Evolutionary conservation across 2,888 invertebrate species (phyloP), one percentile per base, ranked within the genome.

Genomic region (Drosophila kuntzei): DNA sequence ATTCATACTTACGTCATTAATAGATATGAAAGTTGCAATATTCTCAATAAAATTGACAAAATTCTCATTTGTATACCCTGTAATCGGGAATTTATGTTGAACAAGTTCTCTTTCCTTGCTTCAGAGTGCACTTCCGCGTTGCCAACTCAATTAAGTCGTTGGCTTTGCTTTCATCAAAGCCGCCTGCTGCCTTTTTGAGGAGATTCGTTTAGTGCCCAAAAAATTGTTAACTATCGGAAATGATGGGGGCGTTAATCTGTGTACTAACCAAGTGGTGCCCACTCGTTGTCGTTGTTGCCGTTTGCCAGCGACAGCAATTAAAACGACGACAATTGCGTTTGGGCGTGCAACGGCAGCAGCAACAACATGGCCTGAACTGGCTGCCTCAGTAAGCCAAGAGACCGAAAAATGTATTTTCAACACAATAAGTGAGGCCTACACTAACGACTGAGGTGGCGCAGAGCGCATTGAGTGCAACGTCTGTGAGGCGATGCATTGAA

Each of bases 241-340:
- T 54, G 71, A 39, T 61, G 73, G 75, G 68, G 73, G 73, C 78
- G 75, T 76, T 76, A 77, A 77, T 76, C 75, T 73, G 68, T 77
- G 68, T 75, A 51, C 66, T 49, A 63, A 57, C 77, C 67, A 75
- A 75, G 77, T 75, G 75, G 34, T 72, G 73, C 75, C 68, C 75
- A 76, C 75, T 75, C 71, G 41, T 43, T 41, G 47, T 54, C 12
- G 51, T 11, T 29, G 36, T 36, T 22, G 39, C 41, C 39, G 39
- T 41, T 55, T 64, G 59, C 41, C 49, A 66, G 77, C 68, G 66
- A 76, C 72, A 87, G 85, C 87, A 84, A 84, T 84, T 84, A 84
- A 84, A 84, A 81, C 59, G 69, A 76, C 87, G 87, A 80, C 83
- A 83, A 72, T 84, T 83, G 84, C 80, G 84, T 83, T 76, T 73